Evolutionary conservation across 2,888 invertebrate species (phyloP).

Genomic region (Trichogramma dendrolimi): DNA sequence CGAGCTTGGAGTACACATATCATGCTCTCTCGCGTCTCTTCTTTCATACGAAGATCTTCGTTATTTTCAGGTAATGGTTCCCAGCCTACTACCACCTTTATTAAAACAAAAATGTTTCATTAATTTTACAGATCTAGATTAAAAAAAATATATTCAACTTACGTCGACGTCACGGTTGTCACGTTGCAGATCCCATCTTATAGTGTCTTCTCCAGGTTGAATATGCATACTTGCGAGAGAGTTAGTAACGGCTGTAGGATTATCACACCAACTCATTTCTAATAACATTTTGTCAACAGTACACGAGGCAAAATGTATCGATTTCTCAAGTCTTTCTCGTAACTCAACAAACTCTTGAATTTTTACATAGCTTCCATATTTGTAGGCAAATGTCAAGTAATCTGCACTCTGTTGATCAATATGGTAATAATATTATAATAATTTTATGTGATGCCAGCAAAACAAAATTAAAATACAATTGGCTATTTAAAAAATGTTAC

Average conservation of each 20-base stretch:
- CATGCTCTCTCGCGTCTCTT: conserved; percentile 46
- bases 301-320: conserved; percentile 69
- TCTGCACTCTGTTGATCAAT: conserved; percentile 69
- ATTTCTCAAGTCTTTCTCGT: conserved; percentile 74
- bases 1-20: conserved; percentile 41
- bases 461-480: conserved; percentile 10
- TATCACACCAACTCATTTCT: conserved; percentile 56
- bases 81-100: conserved; percentile 47
- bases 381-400: conserved; percentile 86
- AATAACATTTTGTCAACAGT: conserved; percentile 67
- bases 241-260: conserved; percentile 36
- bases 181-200: conserved; percentile 43
- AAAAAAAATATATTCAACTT: conserved; percentile 16
- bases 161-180: conserved; percentile 50
- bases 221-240: conserved; percentile 44
- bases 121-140: neutral
- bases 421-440: neutral
- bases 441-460: neutral
- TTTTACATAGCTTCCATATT: conserved; percentile 91
- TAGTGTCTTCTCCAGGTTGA: conserved; percentile 42
- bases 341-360: conserved; percentile 85
- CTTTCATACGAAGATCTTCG: conserved; percentile 41
- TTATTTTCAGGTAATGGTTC: conserved; percentile 40
- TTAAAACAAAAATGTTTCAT: neutral
- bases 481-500: conserved; percentile 38